Evolutionary conservation across 2,113 vertebrate species (phyloP).

Genomic region (Caranx melampygus): DNA sequence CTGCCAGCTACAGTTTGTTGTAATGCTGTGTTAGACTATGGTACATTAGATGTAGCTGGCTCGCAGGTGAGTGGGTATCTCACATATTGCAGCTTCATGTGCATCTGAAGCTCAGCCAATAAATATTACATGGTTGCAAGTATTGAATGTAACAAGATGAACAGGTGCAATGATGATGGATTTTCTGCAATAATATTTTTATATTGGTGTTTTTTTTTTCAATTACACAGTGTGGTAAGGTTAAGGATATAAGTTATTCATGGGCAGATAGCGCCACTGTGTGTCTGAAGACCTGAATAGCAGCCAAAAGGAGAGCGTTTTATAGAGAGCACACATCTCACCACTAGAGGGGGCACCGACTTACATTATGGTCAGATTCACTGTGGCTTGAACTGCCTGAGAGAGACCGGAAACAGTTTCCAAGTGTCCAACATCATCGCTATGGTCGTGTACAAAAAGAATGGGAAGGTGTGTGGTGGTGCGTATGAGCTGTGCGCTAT

Average conservation of each 20-base stretch:
- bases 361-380: not conserved
- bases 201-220: too few species aligned
- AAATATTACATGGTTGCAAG: too few species aligned
- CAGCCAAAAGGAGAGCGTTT: not conserved
- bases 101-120: not conserved
- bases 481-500: not conserved
- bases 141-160: too few species aligned
- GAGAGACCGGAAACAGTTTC: constrained; percentile 59
- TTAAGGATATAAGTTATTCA: not conserved
- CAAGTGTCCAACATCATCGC: constrained; percentile 44
- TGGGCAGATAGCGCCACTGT: constrained; percentile 41
- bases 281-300: constrained; percentile 27
- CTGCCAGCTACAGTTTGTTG: too few species aligned
- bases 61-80: not conserved
- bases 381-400: not conserved
- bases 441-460: constrained; percentile 35
- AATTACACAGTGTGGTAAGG: too few species aligned
- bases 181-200: not conserved
- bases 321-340: not conserved
- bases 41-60: too few species aligned
- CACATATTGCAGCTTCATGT: not conserved
- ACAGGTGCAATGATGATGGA: not conserved
- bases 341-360: constrained; percentile 13
- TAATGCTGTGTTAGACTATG: too few species aligned
- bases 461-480: not conserved